phyloP scores from a whole-genome alignment of 2,113 vertebrate species.

The Anseranas semipalmata region DNA sequence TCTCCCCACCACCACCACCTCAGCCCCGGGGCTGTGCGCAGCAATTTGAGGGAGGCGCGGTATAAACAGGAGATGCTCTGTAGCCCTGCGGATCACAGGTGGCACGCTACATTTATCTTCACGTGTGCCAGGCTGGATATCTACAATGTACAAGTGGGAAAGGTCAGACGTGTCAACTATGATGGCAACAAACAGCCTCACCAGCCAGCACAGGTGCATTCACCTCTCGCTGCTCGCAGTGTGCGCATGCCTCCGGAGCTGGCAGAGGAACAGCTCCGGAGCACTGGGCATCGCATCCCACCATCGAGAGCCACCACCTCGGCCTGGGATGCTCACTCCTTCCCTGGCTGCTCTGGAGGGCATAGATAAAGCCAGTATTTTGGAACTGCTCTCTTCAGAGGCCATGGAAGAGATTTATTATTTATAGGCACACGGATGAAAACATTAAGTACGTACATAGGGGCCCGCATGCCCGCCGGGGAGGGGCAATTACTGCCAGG shows the following conservation, averaged over 20 bases:
- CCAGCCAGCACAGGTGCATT: rapidly evolving
- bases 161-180: conserved; percentile 15
- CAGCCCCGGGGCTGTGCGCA: neutral
- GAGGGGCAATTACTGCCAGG: conserved; percentile 74
- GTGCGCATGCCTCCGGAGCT: neutral
- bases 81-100: neutral
- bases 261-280: neutral
- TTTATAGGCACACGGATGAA: conserved; percentile 74
- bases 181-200: neutral
- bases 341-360: neutral
- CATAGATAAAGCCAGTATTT: conserved; percentile 18
- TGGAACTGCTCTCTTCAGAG: conserved; percentile 49
- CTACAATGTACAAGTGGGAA: neutral
- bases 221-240: neutral
- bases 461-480: conserved; percentile 61
- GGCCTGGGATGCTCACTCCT: neutral
- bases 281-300: neutral
- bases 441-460: conserved; percentile 64
- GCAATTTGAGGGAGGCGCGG: neutral
- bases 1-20: neutral
- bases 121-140: neutral
- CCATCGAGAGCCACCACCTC: neutral
- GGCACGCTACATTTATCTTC: neutral
- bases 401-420: conserved; percentile 66
- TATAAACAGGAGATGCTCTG: neutral